Conservation (phyloP, 2,113 vertebrate genomes). For the Grammomys surdaster region DNA sequence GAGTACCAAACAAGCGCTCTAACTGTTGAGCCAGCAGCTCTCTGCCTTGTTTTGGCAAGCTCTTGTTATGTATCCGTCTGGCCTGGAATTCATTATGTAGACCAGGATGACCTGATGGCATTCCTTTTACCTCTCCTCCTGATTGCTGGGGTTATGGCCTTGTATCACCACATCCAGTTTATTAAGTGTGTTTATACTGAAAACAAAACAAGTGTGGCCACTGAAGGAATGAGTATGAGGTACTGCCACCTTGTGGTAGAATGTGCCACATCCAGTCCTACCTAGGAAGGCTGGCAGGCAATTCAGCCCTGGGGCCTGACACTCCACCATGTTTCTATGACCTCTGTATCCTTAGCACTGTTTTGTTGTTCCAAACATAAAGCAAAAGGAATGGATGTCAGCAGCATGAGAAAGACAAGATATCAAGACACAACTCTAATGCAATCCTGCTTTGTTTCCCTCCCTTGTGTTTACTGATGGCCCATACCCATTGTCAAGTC, state of each 20-base stretch:
- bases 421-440: not conserved
- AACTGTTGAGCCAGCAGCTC: not conserved
- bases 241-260: constrained; percentile 67
- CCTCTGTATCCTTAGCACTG: not conserved
- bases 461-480: not conserved
- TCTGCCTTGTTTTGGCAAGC: not conserved
- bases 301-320: not conserved
- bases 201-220: not conserved
- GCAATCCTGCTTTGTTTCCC: not conserved
- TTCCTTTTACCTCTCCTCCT: not conserved
- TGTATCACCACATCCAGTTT: not conserved
- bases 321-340: not conserved
- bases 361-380: constrained; percentile 24
- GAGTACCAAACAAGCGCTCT: not conserved
- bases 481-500: not conserved
- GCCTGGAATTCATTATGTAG: not conserved
- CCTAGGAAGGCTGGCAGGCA: not conserved
- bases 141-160: not conserved
- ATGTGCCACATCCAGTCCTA: not conserved
- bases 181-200: not conserved
- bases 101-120: not conserved
- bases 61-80: not conserved
- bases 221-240: not conserved
- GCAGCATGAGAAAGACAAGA: not conserved
- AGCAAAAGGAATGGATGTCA: not conserved